These are phyloP conservation scores for Malurus cyaneus DNA, from an alignment of 2,113 vertebrate species.

Conservation along the genomic window DNA sequence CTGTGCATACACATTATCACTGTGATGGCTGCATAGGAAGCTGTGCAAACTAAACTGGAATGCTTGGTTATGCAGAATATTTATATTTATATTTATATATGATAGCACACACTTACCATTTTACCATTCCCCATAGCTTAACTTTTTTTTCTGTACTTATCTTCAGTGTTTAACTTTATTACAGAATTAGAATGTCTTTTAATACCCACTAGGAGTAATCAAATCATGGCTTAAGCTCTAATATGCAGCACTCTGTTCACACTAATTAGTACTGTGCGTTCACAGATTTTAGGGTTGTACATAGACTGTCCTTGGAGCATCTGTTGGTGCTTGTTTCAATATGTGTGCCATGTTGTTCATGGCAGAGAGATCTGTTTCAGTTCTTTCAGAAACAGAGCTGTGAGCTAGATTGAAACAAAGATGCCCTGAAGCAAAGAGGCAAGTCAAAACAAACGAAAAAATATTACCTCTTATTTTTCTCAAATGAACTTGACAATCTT, in stretches of 20 bases:
- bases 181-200: background rate
- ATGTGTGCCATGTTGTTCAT: background rate
- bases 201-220: background rate
- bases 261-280: background rate
- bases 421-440: background rate
- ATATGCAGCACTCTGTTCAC: background rate
- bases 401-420: slow-evolving; percentile 24
- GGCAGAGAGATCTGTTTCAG: background rate
- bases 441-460: background rate
- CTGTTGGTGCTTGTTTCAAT: slow-evolving; percentile 16
- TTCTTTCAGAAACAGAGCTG: background rate
- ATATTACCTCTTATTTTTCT: background rate
- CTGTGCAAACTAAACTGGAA: slow-evolving; percentile 11
- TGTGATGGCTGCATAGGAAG: background rate
- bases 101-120: background rate
- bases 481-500: background rate
- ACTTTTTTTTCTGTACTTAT: background rate
- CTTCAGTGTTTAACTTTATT: background rate
- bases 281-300: background rate
- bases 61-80: slow-evolving; percentile 1
- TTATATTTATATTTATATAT: background rate
- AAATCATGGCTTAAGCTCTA: background rate
- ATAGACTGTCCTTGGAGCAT: background rate
- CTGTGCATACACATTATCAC: background rate
- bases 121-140: background rate